phyloP scores from a whole-genome alignment of 2,888 invertebrate species.

The Sminthurinus aureus region DNA sequence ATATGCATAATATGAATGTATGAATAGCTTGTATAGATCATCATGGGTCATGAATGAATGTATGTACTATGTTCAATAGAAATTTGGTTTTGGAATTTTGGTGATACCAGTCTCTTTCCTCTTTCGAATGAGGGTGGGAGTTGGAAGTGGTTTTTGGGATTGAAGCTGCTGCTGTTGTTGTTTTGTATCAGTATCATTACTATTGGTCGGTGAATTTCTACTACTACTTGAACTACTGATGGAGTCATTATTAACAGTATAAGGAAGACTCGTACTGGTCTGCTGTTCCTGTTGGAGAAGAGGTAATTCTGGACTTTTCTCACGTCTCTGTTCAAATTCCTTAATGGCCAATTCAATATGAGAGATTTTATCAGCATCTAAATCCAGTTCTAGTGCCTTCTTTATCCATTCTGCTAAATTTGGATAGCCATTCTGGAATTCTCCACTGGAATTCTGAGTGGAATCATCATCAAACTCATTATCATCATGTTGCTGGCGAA shows the following conservation, averaged over 20 bases:
- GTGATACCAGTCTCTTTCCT: slow-evolving; percentile 57
- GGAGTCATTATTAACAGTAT: slow-evolving; percentile 40
- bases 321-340: slow-evolving; percentile 52
- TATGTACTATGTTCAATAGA: slow-evolving; percentile 47
- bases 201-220: neutral
- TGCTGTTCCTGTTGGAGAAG: too few species aligned
- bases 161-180: neutral
- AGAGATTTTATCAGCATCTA: slow-evolving; percentile 59
- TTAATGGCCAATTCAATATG: slow-evolving; percentile 59
- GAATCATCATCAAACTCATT: neutral
- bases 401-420: slow-evolving; percentile 57
- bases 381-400: slow-evolving; percentile 56
- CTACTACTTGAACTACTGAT: neutral
- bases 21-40: neutral
- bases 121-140: slow-evolving; percentile 44
- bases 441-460: slow-evolving; percentile 17
- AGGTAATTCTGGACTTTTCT: slow-evolving; percentile 46
- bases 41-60: too few species aligned
- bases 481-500: neutral
- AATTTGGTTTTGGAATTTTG: slow-evolving; percentile 59
- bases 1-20: neutral
- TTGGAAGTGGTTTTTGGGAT: slow-evolving; percentile 16
- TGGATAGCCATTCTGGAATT: slow-evolving; percentile 35
- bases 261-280: slow-evolving; percentile 53
- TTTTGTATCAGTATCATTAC: neutral